phyloP scores from a whole-genome alignment of 2,113 vertebrate genomes.

The Agapornis roseicollis region DNA sequence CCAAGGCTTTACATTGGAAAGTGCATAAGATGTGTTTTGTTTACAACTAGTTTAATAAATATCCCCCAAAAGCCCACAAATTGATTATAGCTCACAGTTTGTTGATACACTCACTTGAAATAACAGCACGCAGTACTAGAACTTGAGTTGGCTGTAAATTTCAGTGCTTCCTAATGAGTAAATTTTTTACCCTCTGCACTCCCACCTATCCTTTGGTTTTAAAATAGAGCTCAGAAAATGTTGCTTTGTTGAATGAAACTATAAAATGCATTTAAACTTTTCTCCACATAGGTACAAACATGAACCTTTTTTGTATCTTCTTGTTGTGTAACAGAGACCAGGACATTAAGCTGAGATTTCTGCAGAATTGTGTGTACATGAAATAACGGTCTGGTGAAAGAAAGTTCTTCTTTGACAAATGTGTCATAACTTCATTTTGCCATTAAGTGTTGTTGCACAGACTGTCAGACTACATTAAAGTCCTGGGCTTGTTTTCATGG shows the following conservation, averaged over 20 bases:
- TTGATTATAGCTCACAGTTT: not conserved
- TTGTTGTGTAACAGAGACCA: not conserved
- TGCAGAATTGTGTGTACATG: not conserved
- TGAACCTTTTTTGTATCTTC: not conserved
- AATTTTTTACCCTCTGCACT: not conserved
- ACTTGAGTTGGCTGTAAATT: not conserved
- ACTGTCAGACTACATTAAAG: conserved; percentile 17
- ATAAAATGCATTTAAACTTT: not conserved
- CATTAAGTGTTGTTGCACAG: not conserved
- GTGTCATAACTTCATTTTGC: conserved; percentile 6
- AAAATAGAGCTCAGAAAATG: not conserved
- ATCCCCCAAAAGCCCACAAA: not conserved
- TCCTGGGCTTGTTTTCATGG: not conserved
- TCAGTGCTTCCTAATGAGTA: not conserved
- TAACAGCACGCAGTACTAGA: not conserved
- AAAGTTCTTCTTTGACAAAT: not conserved
- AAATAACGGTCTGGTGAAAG: not conserved
- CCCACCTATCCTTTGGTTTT: not conserved
- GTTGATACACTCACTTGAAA: not conserved
- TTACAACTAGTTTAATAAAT: not conserved
- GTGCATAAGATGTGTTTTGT: not conserved
- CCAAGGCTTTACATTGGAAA: not conserved
- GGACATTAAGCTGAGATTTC: not conserved
- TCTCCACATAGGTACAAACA: not conserved
- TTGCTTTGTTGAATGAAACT: not conserved